A percentile compares a stretch with the other conserved stretches of the same genome.
These are phyloP conservation scores for Parochlus steinenii DNA, from an alignment of 2,888 invertebrate species.

Conservation along the genomic window DNA sequence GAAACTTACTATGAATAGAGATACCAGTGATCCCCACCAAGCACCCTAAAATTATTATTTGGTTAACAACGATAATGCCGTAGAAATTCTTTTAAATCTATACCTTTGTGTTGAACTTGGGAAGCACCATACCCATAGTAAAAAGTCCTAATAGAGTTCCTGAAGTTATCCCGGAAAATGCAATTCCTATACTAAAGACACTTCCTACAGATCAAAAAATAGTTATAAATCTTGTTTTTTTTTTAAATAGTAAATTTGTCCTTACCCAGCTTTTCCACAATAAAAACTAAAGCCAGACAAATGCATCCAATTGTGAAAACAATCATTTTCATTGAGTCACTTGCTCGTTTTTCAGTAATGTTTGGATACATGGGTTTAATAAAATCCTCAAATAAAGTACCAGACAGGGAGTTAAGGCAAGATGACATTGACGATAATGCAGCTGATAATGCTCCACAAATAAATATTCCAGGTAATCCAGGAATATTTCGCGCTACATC, in stretches of 20 bases:
- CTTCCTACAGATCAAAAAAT: no score
- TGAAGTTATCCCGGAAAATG: slow-evolving; percentile 43
- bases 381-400: slow-evolving; percentile 47
- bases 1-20: slow-evolving; percentile 3
- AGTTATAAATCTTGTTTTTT: no score
- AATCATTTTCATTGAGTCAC: slow-evolving; percentile 39
- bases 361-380: slow-evolving; percentile 36
- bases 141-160: slow-evolving; percentile 51
- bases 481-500: slow-evolving; percentile 46
- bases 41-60: no score
- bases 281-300: slow-evolving; percentile 36
- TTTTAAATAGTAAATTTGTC: no score
- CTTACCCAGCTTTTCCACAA: slow-evolving; percentile 47
- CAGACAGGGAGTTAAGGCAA: slow-evolving; percentile 43
- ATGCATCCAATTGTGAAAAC: slow-evolving; percentile 18
- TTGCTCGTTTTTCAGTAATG: slow-evolving; percentile 34
- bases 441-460: slow-evolving; percentile 57
- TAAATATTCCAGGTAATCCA: slow-evolving; percentile 57
- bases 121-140: slow-evolving; percentile 46
- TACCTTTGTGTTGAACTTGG: no score
- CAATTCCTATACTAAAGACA: slow-evolving; percentile 44
- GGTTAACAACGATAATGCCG: slow-evolving; percentile 1
- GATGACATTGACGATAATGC: slow-evolving; percentile 52
- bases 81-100: no score
- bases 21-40: slow-evolving; percentile 9